Evolutionary conservation across 1,140 invertebrate genomes (phyloP), one percentile per base, ranked within the genome.

Genomic region (Calephelis nemesis): DNA sequence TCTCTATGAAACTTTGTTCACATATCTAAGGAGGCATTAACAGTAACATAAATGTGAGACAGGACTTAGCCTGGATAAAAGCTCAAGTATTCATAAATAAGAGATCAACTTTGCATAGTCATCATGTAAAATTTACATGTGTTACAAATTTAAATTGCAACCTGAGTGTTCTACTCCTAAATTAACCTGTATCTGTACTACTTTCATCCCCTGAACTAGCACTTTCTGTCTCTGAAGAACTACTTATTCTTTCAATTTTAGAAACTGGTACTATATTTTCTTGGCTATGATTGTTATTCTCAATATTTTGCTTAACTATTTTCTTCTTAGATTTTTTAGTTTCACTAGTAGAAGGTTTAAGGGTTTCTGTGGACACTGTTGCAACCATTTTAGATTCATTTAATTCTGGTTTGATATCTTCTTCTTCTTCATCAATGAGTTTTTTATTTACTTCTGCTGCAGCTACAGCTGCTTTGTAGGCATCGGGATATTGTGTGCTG

Each of bases 401-500:
- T 68, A 74, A 52, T 71, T 85, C 80, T 2, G 81, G 63, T 45
- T 76, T 58, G 39, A 78, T 78, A 12, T 78, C 73, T 52, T 79
- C 74, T 66, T 92, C 79, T 15, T 93, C 91, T 67, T 94, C 93
- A 70, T 94, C 93, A 47, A 93, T 84, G 15, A 92, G 94, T 68
- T 81, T 82, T 81, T 94, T 93, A 84, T 95, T 94, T 0, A 93
- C 93, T 73, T 94, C 72, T 0, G 92, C 90, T 62, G 92, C 83
- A 64, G 94, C 93, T 52, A 95, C 92, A 0, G 95, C 95, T 71
- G 94, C 85, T 90, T 92, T 85, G 79, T 96, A 98, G n/a, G 96
- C 96, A 82, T 97, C 94, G 40, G 97, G 97, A 93, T 98, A 97
- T 81, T 98, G 97, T 50, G 95, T 93, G 64, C 91, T 92, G 81